phyloP scores from a whole-genome alignment of 2,113 vertebrate genomes.

The Cepphus grylle region DNA sequence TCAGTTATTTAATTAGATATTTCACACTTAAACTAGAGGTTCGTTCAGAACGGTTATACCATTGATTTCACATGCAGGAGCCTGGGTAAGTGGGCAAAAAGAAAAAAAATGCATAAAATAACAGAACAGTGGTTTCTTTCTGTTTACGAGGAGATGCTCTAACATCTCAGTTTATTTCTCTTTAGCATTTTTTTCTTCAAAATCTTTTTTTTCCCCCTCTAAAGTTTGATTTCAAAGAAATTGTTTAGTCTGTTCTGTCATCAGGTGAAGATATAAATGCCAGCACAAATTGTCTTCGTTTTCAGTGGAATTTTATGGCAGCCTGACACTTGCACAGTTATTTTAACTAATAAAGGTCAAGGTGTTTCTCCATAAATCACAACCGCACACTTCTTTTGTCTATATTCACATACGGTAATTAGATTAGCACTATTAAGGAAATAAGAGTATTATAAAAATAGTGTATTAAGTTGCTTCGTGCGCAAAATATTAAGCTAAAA shows the following conservation, averaged over 20 bases:
- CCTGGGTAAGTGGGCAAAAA: not conserved
- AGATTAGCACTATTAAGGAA: slow-evolving; percentile 64
- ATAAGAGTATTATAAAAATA: slow-evolving; percentile 54
- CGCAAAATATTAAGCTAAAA: slow-evolving; percentile 68
- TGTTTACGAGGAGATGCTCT: not conserved
- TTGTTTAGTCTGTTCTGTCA: slow-evolving; percentile 10
- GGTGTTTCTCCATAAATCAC: slow-evolving; percentile 67
- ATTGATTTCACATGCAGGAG: not conserved
- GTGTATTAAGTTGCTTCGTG: slow-evolving; percentile 52
- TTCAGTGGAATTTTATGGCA: slow-evolving; percentile 38
- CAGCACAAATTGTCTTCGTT: slow-evolving; percentile 8
- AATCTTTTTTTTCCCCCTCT: not conserved
- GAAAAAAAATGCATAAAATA: not conserved
- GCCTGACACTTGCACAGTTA: slow-evolving; percentile 28
- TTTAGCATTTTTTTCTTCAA: not conserved
- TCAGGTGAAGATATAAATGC: not conserved
- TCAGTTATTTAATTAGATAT: not conserved
- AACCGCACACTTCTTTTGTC: slow-evolving; percentile 52
- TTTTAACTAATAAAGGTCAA: slow-evolving; percentile 68
- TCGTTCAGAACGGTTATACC: not conserved
- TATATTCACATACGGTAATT: slow-evolving; percentile 49
- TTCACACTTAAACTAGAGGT: not conserved
- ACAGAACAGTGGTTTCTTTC: not conserved
- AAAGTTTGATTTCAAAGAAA: slow-evolving; percentile 6
- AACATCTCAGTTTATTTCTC: not conserved